Evolutionary conservation across 2,113 vertebrate genomes (phyloP), one percentile per base, ranked within the genome.

Genomic region (Periophthalmodon schlosseri): DNA sequence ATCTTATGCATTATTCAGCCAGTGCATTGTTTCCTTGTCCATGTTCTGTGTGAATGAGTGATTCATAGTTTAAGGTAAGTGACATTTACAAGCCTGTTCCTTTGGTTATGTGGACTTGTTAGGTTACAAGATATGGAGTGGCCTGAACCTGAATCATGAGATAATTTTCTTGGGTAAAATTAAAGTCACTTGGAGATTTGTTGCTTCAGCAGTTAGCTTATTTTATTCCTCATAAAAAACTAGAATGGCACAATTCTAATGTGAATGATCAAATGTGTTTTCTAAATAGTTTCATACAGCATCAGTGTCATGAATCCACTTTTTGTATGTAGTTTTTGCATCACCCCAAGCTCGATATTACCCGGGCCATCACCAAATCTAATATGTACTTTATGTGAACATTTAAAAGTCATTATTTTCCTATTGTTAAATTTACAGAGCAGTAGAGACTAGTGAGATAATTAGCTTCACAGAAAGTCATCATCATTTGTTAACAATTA

Each of bases 401-500:
- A 65, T 65, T 65, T 65, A 39, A 65, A 65, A 39, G 18, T 39
- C 63, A 65, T 39, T 65, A 65, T 65, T 65, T 36, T 34, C 34
- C 61, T 39, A 65, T 39, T 39, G 33, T 36, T 65, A 39, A 44
- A 44, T 44, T 44, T 65, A 65, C 63, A 65, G 15, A 44, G 63
- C 63, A 44, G 63, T 36, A n/a, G 63, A 65, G 63, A 65, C 34
- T 65, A 65, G 18, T 18, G 60, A 65, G 34, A 65, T 60, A 60
- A 60, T 60, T 24, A 60, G 57, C 57, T 28, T 28, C 13, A 60
- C 15, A 13, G 63, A 65, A 64, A 36, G 63, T 44, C 34, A 65
- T 65, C 63, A 65, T 65, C 63, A 65, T 65, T 65, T 65, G 34
- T 65, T 44, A 65, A 39, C 63, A 65, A 65, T 65, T 65, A 65